Evolutionary conservation across 37 sponge, comb jelly and placozoan species (phyloP).

Genomic region (Haliclona indistincta): DNA sequence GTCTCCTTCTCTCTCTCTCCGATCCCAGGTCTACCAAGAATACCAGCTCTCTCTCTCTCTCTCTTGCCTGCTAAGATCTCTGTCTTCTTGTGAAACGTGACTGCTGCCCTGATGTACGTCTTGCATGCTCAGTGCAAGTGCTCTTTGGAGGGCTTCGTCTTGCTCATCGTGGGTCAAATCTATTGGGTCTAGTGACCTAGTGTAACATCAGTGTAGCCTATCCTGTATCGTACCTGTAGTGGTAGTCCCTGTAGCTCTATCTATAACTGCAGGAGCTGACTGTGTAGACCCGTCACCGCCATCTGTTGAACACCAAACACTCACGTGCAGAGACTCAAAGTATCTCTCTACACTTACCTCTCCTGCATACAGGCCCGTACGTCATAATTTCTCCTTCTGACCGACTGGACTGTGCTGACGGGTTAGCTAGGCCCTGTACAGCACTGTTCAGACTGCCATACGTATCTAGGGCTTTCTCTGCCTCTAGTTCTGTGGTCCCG

Average conservation of each 20-base stretch:
- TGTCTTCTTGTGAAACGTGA: constrained; percentile 57
- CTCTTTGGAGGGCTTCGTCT: constrained; percentile 64
- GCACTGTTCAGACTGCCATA: background rate
- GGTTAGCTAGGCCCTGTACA: background rate
- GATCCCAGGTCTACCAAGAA: too few relatives aligned
- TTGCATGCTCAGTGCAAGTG: constrained; percentile 63
- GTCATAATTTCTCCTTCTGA: background rate
- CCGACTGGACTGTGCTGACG: background rate
- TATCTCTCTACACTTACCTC: too few relatives aligned
- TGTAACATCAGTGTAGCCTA: background rate
- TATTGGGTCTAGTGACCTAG: constrained; percentile 51
- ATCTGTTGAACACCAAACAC: too few relatives aligned
- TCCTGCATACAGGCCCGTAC: too few relatives aligned
- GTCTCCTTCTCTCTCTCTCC: background rate
- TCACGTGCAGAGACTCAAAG: too few relatives aligned
- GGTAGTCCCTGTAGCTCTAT: too few relatives aligned
- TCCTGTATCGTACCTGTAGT: constrained; percentile 10
- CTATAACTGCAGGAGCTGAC: too few relatives aligned
- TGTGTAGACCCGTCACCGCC: too few relatives aligned
- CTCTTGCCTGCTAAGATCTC: constrained; percentile 69
- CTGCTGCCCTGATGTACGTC: constrained; percentile 37
- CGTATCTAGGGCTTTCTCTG: background rate
- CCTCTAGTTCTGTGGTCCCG: constrained; percentile 24
- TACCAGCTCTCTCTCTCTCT: background rate
- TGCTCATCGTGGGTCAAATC: constrained; percentile 40